Evolutionary conservation across 1,140 invertebrate species (phyloP).

Genomic region (Coptotermes formosanus): DNA sequence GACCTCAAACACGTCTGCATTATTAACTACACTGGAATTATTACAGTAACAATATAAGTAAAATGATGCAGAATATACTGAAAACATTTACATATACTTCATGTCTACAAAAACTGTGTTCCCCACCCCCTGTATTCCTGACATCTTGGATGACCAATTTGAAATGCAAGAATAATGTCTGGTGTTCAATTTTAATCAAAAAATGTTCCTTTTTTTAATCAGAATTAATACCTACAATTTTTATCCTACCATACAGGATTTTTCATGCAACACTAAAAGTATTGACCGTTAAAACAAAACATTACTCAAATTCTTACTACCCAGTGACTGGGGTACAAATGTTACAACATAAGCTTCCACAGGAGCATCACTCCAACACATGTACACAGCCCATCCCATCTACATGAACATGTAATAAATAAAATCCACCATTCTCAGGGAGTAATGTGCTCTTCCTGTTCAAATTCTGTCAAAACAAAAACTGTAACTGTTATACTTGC

Average conservation of each 20-base stretch:
- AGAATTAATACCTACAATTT: neutral
- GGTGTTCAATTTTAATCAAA: neutral
- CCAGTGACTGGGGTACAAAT: neutral
- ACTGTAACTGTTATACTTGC: neutral
- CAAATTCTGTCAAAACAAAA: constrained; percentile 3
- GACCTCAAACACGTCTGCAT: neutral
- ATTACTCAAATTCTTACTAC: neutral
- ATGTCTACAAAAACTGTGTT: neutral
- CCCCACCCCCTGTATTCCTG: neutral
- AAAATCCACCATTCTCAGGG: neutral
- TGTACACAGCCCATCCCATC: neutral
- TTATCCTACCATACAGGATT: neutral
- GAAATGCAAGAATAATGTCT: neutral
- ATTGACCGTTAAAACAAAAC: neutral
- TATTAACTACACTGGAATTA: neutral
- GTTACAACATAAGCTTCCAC: neutral
- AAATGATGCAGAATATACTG: neutral
- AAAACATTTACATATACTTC: neutral
- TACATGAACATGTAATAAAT: neutral
- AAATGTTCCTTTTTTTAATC: neutral
- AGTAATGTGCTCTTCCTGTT: neutral
- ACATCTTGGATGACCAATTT: neutral
- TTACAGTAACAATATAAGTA: neutral
- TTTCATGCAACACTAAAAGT: neutral
- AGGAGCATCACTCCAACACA: neutral